Evolutionary conservation across 2,797 vertebrate species (phyloP), one percentile per base, ranked within the genome.

Genomic region (Mormyrus hasselquistii): DNA sequence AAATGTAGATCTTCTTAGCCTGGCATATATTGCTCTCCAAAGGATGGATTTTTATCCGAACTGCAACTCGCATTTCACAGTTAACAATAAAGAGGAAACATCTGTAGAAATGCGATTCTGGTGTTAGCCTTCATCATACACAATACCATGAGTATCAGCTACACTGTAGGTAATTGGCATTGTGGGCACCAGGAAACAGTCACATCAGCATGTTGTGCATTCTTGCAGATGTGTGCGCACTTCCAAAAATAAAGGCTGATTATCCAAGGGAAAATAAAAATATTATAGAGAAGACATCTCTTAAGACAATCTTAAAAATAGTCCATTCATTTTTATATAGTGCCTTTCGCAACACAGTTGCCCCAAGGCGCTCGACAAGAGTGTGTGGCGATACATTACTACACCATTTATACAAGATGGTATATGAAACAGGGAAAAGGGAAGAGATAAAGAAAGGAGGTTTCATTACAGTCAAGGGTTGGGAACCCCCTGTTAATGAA

Each of bases 51-150:
- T 55, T 41, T 22, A 47, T 57, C 73, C 50, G 55, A 88, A 82
- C 49, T 88, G 73, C 50, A 29, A 49, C 79, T 84, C 57, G 0
- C 57, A 6, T 47, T 88, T 59, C 19, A n/a, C 52, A 44, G 55
- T 41, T 47, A 89, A 89, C 88, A 62, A 89, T 89, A 25, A 34
- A 83, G 25, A 89, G 88, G 79, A 89, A 89, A 89, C 79, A 62
- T 84, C 79, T 84, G 88, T 47, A 38, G 69, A 41, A 41, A 34
- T 55, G 19, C 8, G 52, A 83, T 84, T 83, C 49, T 41, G 52
- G 89, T 52, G 34, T 53, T 44, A 49, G 29, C 50, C 88, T 41
- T 53, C 88, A n/a, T 73, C 87, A 6, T 57, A 22, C n/a, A 41
- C 86, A 34, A 53, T 52, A 57, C 49, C 25, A 4, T 6, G 82